Evolutionary conservation across 2,797 vertebrate species (phyloP), one percentile per base, ranked within the genome.

Genomic region (Graptemys geographica): DNA sequence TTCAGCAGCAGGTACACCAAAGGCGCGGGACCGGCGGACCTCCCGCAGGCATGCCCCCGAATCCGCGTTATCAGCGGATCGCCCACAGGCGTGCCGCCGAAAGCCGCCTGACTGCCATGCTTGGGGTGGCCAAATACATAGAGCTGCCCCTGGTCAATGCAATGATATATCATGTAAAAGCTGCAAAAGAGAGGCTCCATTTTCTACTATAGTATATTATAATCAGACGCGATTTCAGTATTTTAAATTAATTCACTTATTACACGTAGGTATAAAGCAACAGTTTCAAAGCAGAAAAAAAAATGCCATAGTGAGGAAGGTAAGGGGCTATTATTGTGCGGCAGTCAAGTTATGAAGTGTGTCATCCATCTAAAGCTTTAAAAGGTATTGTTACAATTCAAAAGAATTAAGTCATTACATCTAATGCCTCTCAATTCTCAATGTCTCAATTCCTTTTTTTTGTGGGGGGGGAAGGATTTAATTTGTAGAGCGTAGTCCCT

Each of bases 241-340:
- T 1, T 80, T 44, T 79, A 62, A 79, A 83, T 23, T 4, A 9
- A 21, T 90, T 74, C 8, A 5, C 4, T 86, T 83, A 19, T 51
- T 89, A 18, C 9, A 23, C 16, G 16, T 23, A 44, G 0, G 0
- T 31, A 62, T 16, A 79, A 59, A 27, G 2, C 55, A 65, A 23
- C 8, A 33, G 6, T 79, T 91, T 81, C 79, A 23, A 92, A 86
- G 31, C 2, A n/a, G 44, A 41, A 13, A 13, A 47, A 0, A 0
- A 1, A 86, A 81, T n/a, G 31, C 1, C 5, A 19, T 0, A 2
- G 7, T n/a, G 69, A 91, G 69, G n/a, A 16, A 21, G 3, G 19
- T 62, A 80, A 31, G 0, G 2, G 44, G 1, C 6, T 0, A 72
- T 0, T 41, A 7, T 15, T 49, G 5, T 62, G 1, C 41, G 72